These are phyloP conservation scores for Virgularia gustaviana DNA, from an alignment of 92 coral and sea anemone genomes.

Conservation along the genomic window DNA sequence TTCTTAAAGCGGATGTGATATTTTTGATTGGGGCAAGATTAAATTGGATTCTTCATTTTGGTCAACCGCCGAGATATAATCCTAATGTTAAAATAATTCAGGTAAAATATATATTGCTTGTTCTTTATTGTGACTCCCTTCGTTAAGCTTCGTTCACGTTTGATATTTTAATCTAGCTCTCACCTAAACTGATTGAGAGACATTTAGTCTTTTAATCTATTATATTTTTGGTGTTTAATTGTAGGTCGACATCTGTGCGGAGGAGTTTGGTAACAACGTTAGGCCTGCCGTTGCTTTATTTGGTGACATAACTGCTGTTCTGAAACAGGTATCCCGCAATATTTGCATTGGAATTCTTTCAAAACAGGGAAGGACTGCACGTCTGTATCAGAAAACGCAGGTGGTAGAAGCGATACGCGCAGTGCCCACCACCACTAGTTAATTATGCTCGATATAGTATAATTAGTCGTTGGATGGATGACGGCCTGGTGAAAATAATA, in stretches of 20 bases:
- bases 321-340: constrained; percentile 81
- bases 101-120: constrained; percentile 46
- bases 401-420: too few relatives aligned
- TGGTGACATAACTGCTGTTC: constrained; percentile 70
- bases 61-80: constrained; percentile 79
- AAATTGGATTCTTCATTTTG: constrained; percentile 97
- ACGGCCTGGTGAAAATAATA: too few relatives aligned
- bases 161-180: not conserved
- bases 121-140: not conserved
- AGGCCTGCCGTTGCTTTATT: constrained; percentile 61
- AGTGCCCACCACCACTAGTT: too few relatives aligned
- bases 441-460: too few relatives aligned
- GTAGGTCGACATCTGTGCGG: constrained; percentile 84
- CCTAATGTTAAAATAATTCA: constrained; percentile 75
- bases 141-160: not conserved
- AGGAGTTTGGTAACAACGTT: constrained; percentile 78
- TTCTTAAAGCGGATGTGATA: constrained; percentile 84
- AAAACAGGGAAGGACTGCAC: not conserved
- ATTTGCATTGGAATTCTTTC: not conserved
- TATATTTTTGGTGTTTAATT: not conserved
- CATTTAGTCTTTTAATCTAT: not conserved
- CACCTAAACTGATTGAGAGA: too few relatives aligned
- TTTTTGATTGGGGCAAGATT: constrained; percentile 84
- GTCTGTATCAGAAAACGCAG: too few relatives aligned
- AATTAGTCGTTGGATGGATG: too few relatives aligned